Evolutionary conservation across 2,797 vertebrate genomes (phyloP), one percentile per base, ranked within the genome.

Genomic region (Chiloscyllium punctatum): DNA sequence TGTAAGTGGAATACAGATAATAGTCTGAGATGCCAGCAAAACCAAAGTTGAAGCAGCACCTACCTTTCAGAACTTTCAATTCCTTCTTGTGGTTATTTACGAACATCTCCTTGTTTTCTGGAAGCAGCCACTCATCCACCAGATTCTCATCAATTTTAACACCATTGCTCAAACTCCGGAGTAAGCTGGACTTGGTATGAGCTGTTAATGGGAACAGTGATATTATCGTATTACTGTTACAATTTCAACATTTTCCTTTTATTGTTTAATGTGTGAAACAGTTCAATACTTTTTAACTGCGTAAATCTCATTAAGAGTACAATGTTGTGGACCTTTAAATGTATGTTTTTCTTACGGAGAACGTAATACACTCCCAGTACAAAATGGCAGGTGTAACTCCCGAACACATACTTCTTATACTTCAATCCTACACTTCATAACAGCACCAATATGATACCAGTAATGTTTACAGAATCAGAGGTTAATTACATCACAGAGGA

Each of bases 181-280:
- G 97, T 72, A 98, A 96, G 94, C 97, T 98, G 0, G 97, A 97
- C 96, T 96, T 98, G 88, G 97, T 98, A 95, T 97, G 97, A 95
- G 97, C 98, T 98, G 96, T 66, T 95, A 96, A 74, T 94, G 33
- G 66, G 69, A 51, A 94, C 69, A 72, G 37, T 51, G 48, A 48
- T 48, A 27, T 4, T 48, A 6, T 48, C 37, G 37, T 11, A 1
- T 94, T 72, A 7, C 27, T 72, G 13, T 13, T 48, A 23, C 91
- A 71, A 51, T 6, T 74, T 21, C 30, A 91, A 66, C 2, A 4
- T 84, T 48, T 84, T 84, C 42, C 23, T 48, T 79, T 42, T 23
- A 1, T 37, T 84, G 79, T 84, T 84, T 84, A 84, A 79, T 48
- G 25, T 48, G 42, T 37, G 48, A 48, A 23, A 84, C 42, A 48